Base-by-base conservation (phyloP, 2,113 vertebrate genomes). In the Cephalopterus ornatus region DNA sequence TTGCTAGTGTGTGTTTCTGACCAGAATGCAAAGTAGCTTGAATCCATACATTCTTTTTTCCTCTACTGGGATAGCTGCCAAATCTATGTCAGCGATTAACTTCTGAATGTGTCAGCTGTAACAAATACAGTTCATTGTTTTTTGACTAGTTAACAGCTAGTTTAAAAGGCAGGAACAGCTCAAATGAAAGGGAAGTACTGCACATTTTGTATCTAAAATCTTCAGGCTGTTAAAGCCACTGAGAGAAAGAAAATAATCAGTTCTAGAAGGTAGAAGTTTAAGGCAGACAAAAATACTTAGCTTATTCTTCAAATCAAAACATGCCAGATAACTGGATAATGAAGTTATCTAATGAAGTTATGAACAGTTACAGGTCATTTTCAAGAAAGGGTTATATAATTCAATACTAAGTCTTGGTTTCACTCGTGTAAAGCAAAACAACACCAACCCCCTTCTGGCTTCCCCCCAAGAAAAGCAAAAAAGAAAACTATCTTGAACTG, bases 21-120 rank as follows among this genome's bases (percentile, higher is more conserved):
- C 96, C 72, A 82, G 98, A 97, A 98, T 98, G 96, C 91, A 91
- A 98, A 98, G 98, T 96, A 97, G 97, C 94, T 97, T 80, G 90
- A 97, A 98, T 98, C 97, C 97, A 98, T 98, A 98, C 97, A 90
- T 98, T 97, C 97, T 97, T 98, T 98, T 97, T 98, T 97, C 96
- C 89, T 96, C 72, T 94, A 71, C 93, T 95, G 93, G 95, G 96
- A 84, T 81, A 81, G 49, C 92, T 94, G 97, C 98, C 98, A 98
- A 94, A 95, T 88, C 77, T 84, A 92, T 96, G 98, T 95, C 97
- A 96, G 93, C 27, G 32, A 96, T 97, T 98, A 98, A 96, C 95
- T 98, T 97, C 95, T 95, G 96, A 98, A 93, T 81, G 95, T 97
- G 94, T 98, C 96, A 96, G 95, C 93, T 96, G 72, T 97, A 97